Evolutionary conservation across 2,888 invertebrate genomes (phyloP), one percentile per base, ranked within the genome.

Genomic region (Tinea semifulvella): DNA sequence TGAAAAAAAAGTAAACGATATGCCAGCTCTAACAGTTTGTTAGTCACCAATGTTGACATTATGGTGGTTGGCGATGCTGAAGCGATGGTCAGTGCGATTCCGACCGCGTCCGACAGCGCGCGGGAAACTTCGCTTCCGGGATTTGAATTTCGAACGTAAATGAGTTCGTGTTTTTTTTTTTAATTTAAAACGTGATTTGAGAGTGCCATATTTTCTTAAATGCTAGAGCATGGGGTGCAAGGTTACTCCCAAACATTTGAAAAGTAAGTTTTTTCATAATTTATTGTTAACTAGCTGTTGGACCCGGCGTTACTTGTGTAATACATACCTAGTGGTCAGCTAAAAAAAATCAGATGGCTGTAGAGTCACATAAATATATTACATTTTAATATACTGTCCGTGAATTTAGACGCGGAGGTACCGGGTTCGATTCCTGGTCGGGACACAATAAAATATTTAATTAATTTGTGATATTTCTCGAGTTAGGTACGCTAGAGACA

Each of bases 201-300:
- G 18, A 7, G 11, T 20, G 10, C 8, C 39, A 19, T 10, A 19
- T 20, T 40, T 19, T 22, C 45, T 52, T 54, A 46, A 52, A 51
- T 52, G 49, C 16, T 44, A 44, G 46, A 61, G 50, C 43, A 74
- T 74, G 75, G 74, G 72, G 47, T 72, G 69, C 54, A 73, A 70
- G 57, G 63, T 74, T n/a, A 53, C 64, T 42, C 75, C 73, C 2
- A 66, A 63, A 50, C 52, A 40, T 22, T 40, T 22, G 2, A 11
- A 2, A 40, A 13, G 40, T 40, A n/a, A 22, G 22, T 22, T 38
- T 22, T n/a, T 22, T 22, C 25, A 5, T 5, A 22, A 8, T n/a
- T n/a, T 22, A 22, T 22, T 22, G 6, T 22, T 22, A 7, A 22
- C 25, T 22, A 22, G 5, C n/a, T n/a, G n/a, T n/a, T n/a, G n/a